Percentiles rank a stretch among this genome's conserved stretches.
Conservation (phyloP, 92 coral and sea anemone genomes). For the Zoanthus gigantus region DNA sequence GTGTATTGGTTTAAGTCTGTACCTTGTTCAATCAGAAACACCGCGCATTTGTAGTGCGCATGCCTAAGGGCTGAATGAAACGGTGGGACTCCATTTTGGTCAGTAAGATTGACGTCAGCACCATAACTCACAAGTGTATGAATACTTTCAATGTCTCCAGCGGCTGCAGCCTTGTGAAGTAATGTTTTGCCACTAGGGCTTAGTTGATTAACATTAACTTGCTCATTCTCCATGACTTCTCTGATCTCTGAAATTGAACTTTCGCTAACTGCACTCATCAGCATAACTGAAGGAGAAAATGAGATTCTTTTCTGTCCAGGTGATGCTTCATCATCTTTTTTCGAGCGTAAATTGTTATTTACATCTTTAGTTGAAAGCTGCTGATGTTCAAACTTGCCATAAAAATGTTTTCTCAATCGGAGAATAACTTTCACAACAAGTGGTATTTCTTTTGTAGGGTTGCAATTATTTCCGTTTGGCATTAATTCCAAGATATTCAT, state of each 20-base stretch:
- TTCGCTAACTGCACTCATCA: constrained; percentile 85
- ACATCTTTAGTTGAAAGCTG: constrained; percentile 45
- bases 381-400: constrained; percentile 70
- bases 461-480: constrained; percentile 30
- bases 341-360: constrained; percentile 42
- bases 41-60: constrained; percentile 84
- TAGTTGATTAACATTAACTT: constrained; percentile 80
- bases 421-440: constrained; percentile 80
- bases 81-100: constrained; percentile 84
- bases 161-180: constrained; percentile 86
- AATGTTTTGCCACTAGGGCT: constrained; percentile 90
- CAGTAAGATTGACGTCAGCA: constrained; percentile 73
- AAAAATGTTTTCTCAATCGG: constrained; percentile 81
- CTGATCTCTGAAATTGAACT: constrained; percentile 77
- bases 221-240: constrained; percentile 83
- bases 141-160: constrained; percentile 88
- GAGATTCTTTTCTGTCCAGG: constrained; percentile 59
- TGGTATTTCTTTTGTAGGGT: constrained; percentile 67
- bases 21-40: constrained; percentile 83
- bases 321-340: neutral
- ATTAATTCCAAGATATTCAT: constrained; percentile 68
- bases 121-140: constrained; percentile 83
- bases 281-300: constrained; percentile 86
- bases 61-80: constrained; percentile 74
- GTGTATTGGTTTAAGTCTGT: constrained; percentile 78